A percentile compares a stretch with the other conserved stretches of the same genome.
Evolutionary conservation across 2,888 invertebrate genomes (phyloP).

Genomic region (Agrochola lota): DNA sequence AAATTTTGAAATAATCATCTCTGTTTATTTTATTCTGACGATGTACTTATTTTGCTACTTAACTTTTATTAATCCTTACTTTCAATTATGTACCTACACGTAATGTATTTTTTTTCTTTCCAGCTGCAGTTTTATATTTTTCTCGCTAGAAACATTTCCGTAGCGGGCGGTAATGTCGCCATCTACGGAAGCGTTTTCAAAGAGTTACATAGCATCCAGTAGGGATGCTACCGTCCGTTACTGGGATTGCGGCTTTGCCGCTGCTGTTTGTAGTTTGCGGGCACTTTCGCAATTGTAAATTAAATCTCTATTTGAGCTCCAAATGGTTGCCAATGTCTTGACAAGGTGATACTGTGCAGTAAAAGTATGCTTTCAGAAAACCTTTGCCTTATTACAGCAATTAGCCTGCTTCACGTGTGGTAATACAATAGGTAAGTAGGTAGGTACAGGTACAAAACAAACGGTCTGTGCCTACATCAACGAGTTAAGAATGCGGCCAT

Average conservation of each 20-base stretch:
- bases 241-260: neutral
- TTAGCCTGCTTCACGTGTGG: neutral
- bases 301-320: no score
- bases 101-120: no score
- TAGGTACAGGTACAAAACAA: slow-evolving; percentile 1
- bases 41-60: no score
- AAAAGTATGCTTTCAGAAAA: neutral
- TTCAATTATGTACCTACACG: no score
- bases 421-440: neutral
- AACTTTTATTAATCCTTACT: no score
- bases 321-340: neutral
- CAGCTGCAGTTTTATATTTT: neutral
- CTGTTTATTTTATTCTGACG: no score
- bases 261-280: neutral
- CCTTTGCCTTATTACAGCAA: neutral
- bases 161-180: neutral
- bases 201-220: neutral
- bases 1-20: no score
- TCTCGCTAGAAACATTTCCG: neutral
- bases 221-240: neutral
- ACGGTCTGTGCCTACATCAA: slow-evolving; percentile 44
- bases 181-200: neutral
- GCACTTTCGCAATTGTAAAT: neutral
- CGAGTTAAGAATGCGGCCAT: slow-evolving; percentile 62
- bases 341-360: neutral